Evolutionary conservation across 2,797 vertebrate species (phyloP), one percentile per base, ranked within the genome.

Genomic region (Heteromormyrus szaboi): DNA sequence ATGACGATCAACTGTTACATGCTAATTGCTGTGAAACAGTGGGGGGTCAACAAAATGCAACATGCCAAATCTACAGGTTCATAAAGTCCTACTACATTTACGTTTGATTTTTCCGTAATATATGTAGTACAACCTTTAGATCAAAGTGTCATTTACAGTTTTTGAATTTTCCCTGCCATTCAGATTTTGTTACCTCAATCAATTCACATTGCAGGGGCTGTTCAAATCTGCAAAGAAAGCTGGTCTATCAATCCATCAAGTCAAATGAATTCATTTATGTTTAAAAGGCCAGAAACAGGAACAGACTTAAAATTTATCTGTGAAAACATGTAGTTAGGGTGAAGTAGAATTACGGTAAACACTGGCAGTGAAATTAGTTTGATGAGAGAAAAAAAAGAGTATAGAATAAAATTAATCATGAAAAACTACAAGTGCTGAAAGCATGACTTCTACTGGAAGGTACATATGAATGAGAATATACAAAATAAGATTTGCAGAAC

Each of bases 1-100:
- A 79, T 68, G 9, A 54, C 50, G 44, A 68, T 37, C 50, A 56
- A 79, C 33, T 56, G n/a, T 46, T 50, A 88, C 37, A 1, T 8
- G 50, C 46, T 72, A 79, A 79, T 54, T 88, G 51, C 68, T 88
- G 48, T 88, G 68, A 88, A 81, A 46, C 29, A 53, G 33, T n/a
- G 87, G 17, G 17, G 22, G 48, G 72, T 88, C 54, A 5, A 37
- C 33, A 2, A 29, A 12, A 12, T 48, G 22, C 53, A 46, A 22
- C 81, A 37, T 56, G 12, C 37, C 72, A 12, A 9, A 19, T 79
- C 50, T 22, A 12, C 81, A 50, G 46, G 46, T 50, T 46, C 22
- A 84, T 22, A 22, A 46, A 22, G 7, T 46, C 41, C 9, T n/a
- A 19, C 37, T 81, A 37, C 12, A 72, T 72, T 17, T 72, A 72